A percentile compares a stretch with the other conserved stretches of the same genome.
phyloP scores from a whole-genome alignment of 2,113 vertebrate species.

The Polyodon spathula region DNA sequence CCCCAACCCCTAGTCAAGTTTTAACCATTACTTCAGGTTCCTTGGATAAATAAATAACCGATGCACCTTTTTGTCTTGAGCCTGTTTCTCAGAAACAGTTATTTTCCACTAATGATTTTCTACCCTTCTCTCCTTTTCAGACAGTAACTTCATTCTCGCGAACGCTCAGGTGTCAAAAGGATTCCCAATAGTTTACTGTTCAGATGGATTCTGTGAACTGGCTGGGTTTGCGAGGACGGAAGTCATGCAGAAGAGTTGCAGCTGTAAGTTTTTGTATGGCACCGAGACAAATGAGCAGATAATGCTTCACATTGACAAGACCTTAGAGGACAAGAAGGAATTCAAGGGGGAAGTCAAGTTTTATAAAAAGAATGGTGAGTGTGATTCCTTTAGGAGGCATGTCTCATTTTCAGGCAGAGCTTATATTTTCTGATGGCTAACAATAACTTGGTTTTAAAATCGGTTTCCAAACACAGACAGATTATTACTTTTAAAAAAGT shows the following conservation, averaged over 20 bases:
- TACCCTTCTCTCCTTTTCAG: slow-evolving; percentile 53
- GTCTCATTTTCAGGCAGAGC: background rate
- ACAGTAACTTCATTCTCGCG: slow-evolving; percentile 97
- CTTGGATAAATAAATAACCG: too few relatives aligned
- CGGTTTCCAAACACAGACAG: background rate
- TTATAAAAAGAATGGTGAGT: slow-evolving; percentile 80
- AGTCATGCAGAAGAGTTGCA: slow-evolving; percentile 98
- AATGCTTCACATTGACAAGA: slow-evolving; percentile 84
- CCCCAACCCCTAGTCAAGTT: too few relatives aligned
- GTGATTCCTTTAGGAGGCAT: background rate
- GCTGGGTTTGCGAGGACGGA: slow-evolving; percentile 86
- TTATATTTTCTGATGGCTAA: background rate
- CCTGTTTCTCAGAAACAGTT: background rate
- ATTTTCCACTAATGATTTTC: background rate
- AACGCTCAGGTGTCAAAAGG: slow-evolving; percentile 93
- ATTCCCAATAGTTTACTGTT: slow-evolving; percentile 97
- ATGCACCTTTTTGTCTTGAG: too few relatives aligned
- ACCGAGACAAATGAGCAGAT: slow-evolving; percentile 82
- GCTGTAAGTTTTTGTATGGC: slow-evolving; percentile 91
- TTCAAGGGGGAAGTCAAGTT: slow-evolving; percentile 97
- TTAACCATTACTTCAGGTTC: too few relatives aligned
- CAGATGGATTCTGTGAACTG: slow-evolving; percentile 97
- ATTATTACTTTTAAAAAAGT: too few relatives aligned
- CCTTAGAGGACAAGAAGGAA: slow-evolving; percentile 83
- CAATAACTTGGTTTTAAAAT: background rate